These are phyloP conservation scores for Pica pica DNA, from an alignment of 2,113 vertebrate species.

Conservation along the genomic window DNA sequence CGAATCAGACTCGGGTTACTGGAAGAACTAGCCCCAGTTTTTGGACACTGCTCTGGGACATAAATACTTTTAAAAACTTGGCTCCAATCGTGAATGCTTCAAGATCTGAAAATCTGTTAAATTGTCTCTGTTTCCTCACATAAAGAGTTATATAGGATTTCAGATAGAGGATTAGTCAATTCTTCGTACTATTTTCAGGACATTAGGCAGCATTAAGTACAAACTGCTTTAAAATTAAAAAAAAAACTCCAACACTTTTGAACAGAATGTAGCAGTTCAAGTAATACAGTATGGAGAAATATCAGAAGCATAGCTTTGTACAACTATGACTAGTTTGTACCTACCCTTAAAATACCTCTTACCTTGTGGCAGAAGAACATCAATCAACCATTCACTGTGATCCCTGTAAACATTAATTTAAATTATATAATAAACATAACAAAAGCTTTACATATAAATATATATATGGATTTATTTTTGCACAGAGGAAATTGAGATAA, in stretches of 20 bases:
- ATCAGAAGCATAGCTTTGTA: slow-evolving; percentile 11
- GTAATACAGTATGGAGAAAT: neutral
- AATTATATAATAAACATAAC: too few species aligned
- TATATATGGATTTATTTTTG: neutral
- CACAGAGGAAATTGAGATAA: neutral
- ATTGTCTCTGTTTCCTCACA: neutral
- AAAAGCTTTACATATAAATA: neutral
- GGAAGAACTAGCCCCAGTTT: neutral
- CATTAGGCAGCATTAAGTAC: neutral
- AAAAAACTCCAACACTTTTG: neutral
- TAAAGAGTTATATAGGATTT: neutral
- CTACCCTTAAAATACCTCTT: slow-evolving; percentile 67
- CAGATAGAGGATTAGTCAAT: neutral
- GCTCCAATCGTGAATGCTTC: neutral
- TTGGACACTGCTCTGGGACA: neutral
- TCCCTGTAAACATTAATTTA: slow-evolving; percentile 74
- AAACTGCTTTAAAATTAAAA: neutral
- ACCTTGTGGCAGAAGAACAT: slow-evolving; percentile 98
- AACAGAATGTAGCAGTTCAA: neutral
- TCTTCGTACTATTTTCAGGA: neutral
- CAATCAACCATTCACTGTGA: slow-evolving; percentile 95
- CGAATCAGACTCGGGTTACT: neutral
- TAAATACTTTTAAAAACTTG: neutral
- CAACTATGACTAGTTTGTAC: slow-evolving; percentile 9
- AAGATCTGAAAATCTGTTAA: neutral